Base-by-base conservation (phyloP, 2,888 invertebrate species). In the Tipula unca region DNA sequence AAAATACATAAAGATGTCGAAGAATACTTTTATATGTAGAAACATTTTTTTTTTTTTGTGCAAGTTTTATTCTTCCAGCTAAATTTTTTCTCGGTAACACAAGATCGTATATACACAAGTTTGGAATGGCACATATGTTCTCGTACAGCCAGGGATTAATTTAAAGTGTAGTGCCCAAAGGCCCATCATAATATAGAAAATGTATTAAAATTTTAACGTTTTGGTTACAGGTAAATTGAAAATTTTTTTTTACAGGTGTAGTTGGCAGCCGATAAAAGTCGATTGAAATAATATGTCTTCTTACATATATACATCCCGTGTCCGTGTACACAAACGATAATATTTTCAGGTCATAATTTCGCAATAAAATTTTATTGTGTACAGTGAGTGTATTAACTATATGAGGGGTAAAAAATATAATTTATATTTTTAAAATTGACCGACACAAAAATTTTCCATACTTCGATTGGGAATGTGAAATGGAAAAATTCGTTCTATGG, bases 1-100 rank as follows among this genome's bases (percentile, higher is more conserved):
- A 69, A 69, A 69, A 69, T 69, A 69, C 69, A 69, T 69, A 69
- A 69, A 69, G 20, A 69, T 69, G 69, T 69, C 69, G 69, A 69
- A 69, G 20, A 69, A 25, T 69, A 25, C 48, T n/a, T 48, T 48
- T 48, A n/a, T n/a, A n/a, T n/a, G n/a, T n/a, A n/a, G 48, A 17
- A 48, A 48, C 17, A 48, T 3, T 48, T 48, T 5, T 69, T 25
- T 1, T 25, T 69, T 10, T 69, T 48, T 17, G 17, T 17, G 6
- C 5, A 48, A 48, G 1, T 48, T 48, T 48, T 69, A 25, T 69
- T 25, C 69, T 69, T 69, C 69, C 25, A 25, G 25, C 25, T 69
- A 69, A 69, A 69, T 69, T 69, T 4, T 69, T 69, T 69, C n/a
- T 69, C 48, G 4, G 17, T 54, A 54, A 6, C 17, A 54, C 48